These are phyloP conservation scores for Sus cebifrons DNA, from an alignment of 2,797 vertebrate genomes.

Conservation along the genomic window DNA sequence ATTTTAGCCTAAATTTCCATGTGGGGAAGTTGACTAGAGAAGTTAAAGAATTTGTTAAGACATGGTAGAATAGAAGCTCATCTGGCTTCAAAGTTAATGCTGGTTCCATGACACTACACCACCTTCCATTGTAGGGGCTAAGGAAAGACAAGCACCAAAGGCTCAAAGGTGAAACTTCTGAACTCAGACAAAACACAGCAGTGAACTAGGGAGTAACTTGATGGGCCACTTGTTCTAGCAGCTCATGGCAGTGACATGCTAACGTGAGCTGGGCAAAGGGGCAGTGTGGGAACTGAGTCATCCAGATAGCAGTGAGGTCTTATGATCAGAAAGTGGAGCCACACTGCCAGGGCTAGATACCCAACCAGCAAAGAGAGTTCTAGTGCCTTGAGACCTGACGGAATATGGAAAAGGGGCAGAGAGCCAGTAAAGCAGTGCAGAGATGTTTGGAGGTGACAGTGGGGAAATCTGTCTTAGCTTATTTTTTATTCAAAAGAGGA, in stretches of 20 bases:
- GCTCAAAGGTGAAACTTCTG: background rate
- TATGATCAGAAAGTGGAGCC: background rate
- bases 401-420: background rate
- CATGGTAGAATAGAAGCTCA: background rate
- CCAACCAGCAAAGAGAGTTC: background rate
- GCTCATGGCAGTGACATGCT: too few relatives aligned
- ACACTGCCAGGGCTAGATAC: background rate
- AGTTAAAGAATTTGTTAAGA: background rate
- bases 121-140: background rate
- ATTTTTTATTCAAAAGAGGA: background rate
- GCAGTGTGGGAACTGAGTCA: background rate
- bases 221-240: background rate
- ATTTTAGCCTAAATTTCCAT: background rate
- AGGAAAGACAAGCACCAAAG: background rate
- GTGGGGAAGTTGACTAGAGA: background rate
- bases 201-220: background rate
- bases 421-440: background rate
- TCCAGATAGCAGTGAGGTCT: accelerated
- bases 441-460: background rate
- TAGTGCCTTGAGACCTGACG: too few relatives aligned
- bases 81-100: background rate
- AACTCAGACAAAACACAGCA: background rate
- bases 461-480: background rate
- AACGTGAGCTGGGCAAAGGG: background rate
- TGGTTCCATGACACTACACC: background rate